phyloP scores from a whole-genome alignment of 2,888 invertebrate species.

The Dysmachus trigonus region DNA sequence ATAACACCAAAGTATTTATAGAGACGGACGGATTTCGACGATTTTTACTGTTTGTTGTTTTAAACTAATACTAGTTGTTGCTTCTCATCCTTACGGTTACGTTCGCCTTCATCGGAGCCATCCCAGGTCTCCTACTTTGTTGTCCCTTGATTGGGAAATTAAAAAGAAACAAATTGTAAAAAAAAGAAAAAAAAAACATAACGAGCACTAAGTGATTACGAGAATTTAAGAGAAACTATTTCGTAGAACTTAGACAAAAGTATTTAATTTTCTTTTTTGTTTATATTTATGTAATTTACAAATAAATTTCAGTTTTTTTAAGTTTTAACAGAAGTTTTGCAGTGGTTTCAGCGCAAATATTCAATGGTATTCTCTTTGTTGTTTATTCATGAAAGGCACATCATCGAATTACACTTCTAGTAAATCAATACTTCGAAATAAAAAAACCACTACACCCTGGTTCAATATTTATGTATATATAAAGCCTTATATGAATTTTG shows the following conservation, averaged over 20 bases:
- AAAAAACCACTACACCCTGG: too few species aligned
- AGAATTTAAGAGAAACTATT: neutral
- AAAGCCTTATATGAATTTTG: too few species aligned
- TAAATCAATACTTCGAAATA: neutral
- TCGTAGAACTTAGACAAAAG: conserved; percentile 4
- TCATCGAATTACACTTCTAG: neutral
- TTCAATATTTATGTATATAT: too few species aligned
- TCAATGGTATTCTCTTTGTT: neutral
- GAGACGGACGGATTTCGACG: conserved; percentile 16
- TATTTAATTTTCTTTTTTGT: conserved; percentile 3
- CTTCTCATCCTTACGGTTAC: conserved; percentile 15
- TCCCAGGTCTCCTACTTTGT: neutral
- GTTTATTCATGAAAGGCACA: neutral
- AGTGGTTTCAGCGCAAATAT: neutral
- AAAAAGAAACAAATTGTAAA: neutral
- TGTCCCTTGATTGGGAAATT: neutral
- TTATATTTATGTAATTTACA: conserved; percentile 13
- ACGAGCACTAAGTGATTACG: neutral
- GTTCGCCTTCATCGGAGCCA: neutral
- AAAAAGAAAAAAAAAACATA: neutral
- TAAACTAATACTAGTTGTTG: conserved; percentile 29
- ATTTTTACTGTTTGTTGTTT: conserved; percentile 33
- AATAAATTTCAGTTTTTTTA: conserved; percentile 11
- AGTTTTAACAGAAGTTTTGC: conserved; percentile 19
- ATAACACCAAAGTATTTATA: conserved; percentile 39